Conservation (phyloP, 1,140 invertebrate species). For the Hylaeus volcanicus region DNA sequence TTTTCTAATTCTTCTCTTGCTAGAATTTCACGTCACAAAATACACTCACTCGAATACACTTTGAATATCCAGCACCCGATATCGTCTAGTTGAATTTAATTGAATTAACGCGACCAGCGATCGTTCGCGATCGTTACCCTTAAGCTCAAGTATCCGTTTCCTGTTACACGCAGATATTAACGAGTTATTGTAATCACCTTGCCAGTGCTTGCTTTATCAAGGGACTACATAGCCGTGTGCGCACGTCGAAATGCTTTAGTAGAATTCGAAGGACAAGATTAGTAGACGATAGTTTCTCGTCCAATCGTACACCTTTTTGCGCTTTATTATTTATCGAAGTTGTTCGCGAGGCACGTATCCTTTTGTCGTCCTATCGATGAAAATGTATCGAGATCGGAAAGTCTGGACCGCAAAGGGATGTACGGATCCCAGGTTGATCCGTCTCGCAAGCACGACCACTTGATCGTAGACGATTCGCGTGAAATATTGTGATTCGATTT, state of each 20-base stretch:
- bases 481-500: conserved; percentile 55
- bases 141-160: conserved; percentile 27
- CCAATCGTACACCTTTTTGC: conserved; percentile 21
- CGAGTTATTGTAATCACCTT: conserved; percentile 42
- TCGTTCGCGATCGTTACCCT: conserved; percentile 29
- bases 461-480: conserved; percentile 37
- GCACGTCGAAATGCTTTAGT: conserved; percentile 25
- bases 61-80: conserved; percentile 32
- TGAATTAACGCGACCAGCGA: conserved; percentile 8
- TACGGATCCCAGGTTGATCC: conserved; percentile 13
- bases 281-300: conserved; percentile 15
- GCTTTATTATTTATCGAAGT: conserved; percentile 35
- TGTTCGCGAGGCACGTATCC: conserved; percentile 15
- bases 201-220: conserved; percentile 36
- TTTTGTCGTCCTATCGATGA: no score
- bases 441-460: conserved; percentile 5
- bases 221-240: conserved; percentile 25
- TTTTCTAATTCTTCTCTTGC: conserved; percentile 28
- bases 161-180: conserved; percentile 29
- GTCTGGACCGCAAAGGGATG: no score
- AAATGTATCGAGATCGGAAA: no score
- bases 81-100: conserved; percentile 6
- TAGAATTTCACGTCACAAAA: conserved; percentile 9
- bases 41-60: background rate
- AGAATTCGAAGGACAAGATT: conserved; percentile 31